Percentiles rank a stretch among this genome's conserved stretches.
Conservation (phyloP, 2,113 vertebrate species). For the Pterocles gutturalis region DNA sequence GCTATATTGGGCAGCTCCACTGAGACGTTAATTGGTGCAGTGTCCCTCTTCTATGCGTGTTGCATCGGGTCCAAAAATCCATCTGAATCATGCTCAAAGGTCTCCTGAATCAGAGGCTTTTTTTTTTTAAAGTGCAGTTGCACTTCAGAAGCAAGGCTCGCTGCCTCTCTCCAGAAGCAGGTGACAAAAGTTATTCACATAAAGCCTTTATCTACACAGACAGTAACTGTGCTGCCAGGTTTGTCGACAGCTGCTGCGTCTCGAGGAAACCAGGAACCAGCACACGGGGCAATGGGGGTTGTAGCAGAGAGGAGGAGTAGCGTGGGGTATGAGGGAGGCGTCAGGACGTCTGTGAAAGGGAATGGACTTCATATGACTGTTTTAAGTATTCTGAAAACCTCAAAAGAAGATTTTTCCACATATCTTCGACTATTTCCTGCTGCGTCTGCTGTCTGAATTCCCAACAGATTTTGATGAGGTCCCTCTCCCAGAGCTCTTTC, state of each 20-base stretch:
- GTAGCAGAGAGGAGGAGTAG: background rate
- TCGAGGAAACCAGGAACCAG: background rate
- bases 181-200: background rate
- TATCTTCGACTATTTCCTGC: background rate
- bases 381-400: background rate
- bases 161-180: background rate
- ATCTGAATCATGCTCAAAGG: background rate
- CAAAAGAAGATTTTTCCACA: background rate
- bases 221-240: fast-evolving
- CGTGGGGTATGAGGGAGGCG: too few species aligned
- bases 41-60: background rate
- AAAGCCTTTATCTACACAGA: background rate
- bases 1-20: background rate
- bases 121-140: background rate
- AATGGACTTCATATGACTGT: background rate
- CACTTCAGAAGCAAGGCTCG: background rate
- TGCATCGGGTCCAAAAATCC: background rate
- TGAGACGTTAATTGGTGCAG: background rate
- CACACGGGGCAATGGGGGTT: fast-evolving
- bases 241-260: background rate
- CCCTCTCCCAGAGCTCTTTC: background rate
- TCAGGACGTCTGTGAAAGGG: background rate
- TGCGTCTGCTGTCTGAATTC: background rate
- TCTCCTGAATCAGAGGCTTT: background rate
- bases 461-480: background rate